These are phyloP conservation scores for Riparia riparia DNA, from an alignment of 2,113 vertebrate species.

Conservation along the genomic window DNA sequence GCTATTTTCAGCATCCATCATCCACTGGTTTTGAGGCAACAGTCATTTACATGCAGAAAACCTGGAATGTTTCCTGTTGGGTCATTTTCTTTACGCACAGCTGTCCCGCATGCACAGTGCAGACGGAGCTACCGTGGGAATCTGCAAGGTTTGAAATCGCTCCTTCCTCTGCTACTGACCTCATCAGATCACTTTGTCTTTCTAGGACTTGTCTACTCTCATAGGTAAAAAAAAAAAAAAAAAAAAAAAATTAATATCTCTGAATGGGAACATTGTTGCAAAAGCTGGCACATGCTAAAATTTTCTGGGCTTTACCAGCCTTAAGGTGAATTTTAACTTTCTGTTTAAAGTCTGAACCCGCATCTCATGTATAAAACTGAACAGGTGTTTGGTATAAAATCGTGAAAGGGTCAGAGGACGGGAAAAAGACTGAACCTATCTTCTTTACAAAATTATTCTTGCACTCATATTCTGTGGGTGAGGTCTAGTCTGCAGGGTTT, in stretches of 20 bases:
- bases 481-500: not conserved
- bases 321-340: not conserved
- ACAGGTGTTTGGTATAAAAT: not conserved
- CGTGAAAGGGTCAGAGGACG: not conserved
- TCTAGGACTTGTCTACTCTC: not conserved
- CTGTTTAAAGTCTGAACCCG: not conserved
- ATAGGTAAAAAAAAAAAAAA: not conserved
- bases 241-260: not conserved
- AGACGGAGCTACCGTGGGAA: not conserved
- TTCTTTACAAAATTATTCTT: not conserved
- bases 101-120: accelerated
- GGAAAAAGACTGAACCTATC: not conserved
- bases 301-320: not conserved
- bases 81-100: not conserved
- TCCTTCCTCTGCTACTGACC: not conserved
- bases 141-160: not conserved
- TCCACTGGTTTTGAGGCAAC: not conserved
- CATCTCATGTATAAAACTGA: not conserved
- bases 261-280: not conserved
- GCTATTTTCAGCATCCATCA: not conserved
- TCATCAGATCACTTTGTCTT: not conserved
- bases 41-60: not conserved
- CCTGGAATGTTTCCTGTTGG: not conserved
- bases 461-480: not conserved
- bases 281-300: not conserved